Conservation (phyloP, 35 echinoderm and acorn worm species). For the Patiria miniata region DNA sequence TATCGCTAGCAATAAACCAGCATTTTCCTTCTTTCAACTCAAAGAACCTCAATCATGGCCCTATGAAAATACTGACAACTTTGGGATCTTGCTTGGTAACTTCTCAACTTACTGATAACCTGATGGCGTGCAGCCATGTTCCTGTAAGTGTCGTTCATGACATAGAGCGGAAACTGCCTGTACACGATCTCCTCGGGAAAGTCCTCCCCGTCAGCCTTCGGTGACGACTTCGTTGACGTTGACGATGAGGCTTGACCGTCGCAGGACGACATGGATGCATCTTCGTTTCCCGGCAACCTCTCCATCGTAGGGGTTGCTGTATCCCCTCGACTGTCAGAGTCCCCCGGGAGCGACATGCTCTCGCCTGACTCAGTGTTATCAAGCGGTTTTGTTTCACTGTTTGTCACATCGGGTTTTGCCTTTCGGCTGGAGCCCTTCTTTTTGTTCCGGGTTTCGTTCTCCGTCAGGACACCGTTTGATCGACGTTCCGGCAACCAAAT, state of each 20-base stretch:
- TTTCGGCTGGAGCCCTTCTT: background rate
- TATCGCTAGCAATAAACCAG: too few species aligned
- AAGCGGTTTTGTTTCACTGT: too few species aligned
- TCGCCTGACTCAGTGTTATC: background rate
- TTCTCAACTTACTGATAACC: conserved; percentile 19
- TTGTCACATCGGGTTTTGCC: background rate
- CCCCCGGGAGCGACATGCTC: background rate
- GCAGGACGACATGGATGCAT: background rate
- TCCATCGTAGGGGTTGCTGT: background rate
- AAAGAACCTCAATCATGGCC: too few species aligned
- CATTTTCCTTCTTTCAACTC: too few species aligned
- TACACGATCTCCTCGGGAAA: background rate
- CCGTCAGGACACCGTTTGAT: conserved; percentile 27
- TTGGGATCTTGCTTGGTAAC: too few species aligned
- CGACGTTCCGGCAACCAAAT: conserved; percentile 86
- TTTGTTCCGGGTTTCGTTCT: background rate
- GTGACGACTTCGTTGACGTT: background rate
- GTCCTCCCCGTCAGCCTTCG: background rate
- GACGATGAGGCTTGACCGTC: background rate
- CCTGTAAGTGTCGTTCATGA: conserved; percentile 38
- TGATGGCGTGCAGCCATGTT: conserved; percentile 22
- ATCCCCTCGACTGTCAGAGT: background rate
- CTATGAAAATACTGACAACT: too few species aligned
- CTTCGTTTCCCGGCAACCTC: background rate
- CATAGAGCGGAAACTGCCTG: conserved; percentile 29